Conservation (phyloP, 2,113 vertebrate species). For the Phasianus colchicus region DNA sequence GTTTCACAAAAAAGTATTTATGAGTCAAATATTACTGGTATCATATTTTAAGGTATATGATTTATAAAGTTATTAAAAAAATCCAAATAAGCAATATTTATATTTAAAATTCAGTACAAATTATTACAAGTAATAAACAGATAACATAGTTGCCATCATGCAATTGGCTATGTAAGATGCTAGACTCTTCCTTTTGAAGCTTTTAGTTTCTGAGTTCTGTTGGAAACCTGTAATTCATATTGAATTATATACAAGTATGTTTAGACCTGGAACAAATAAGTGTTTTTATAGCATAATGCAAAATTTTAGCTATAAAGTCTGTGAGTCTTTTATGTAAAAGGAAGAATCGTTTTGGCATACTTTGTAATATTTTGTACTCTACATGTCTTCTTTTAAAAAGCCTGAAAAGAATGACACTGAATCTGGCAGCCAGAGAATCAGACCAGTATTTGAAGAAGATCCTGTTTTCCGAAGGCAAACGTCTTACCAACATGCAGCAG, state of each 20-base stretch:
- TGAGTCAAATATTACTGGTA: neutral
- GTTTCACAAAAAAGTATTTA: neutral
- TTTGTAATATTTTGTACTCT: constrained; percentile 52
- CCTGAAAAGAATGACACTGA: constrained; percentile 91
- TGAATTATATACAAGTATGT: neutral
- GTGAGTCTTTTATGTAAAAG: neutral
- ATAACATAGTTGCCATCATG: neutral
- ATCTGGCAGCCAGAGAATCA: constrained; percentile 88
- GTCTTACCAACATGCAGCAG: constrained; percentile 93
- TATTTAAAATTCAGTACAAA: neutral
- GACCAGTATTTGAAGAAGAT: constrained; percentile 93
- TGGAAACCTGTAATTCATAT: neutral
- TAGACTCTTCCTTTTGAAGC: neutral
- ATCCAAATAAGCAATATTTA: neutral
- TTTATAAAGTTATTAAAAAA: neutral
- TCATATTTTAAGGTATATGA: neutral
- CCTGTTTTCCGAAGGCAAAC: constrained; percentile 88
- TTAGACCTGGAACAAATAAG: neutral
- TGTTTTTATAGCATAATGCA: neutral
- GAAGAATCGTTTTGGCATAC: neutral
- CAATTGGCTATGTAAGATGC: neutral
- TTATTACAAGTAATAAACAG: neutral
- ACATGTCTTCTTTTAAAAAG: constrained; percentile 69
- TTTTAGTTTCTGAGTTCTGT: neutral
- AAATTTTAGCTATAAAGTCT: neutral